Evolutionary conservation across 2,113 vertebrate species (phyloP), one percentile per base, ranked within the genome.

Genomic region (Triplophysa dalaica): DNA sequence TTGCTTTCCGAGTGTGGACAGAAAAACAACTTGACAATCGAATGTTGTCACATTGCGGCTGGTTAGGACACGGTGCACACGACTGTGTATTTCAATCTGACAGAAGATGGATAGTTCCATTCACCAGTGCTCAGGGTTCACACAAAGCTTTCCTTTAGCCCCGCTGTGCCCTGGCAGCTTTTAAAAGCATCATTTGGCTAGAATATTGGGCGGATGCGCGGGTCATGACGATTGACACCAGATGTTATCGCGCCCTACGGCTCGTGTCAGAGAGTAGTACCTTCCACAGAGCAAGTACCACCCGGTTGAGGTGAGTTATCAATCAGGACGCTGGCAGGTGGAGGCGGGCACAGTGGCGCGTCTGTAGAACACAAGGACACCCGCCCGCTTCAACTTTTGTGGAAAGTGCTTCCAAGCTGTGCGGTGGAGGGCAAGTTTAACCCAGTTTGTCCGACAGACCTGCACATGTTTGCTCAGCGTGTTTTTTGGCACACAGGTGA

Each of bases 151-250:
- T 63, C 21, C 62, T 58, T 62, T 75, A 48, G 38, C 58, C 73
- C 73, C 26, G 41, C 73, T 63, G 73, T 11, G 45, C 58, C 8
- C 73, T 75, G 73, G 73, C 73, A 63, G 73, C 22, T 12, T 75
- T 75, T 63, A 75, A 75, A 75, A 38, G 41, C 72, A 75, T 61
- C 8, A 63, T 75, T 75, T 75, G 72, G 58, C 56, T 48, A 58
- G 41, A 48, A 24, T 43, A 74, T 74, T 74, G n/a, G 21, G 56
- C 8, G 56, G 70, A 75, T 0, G 16, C 48, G 73, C 24, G 45
- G 56, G 73, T 75, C 73, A 75, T 29, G 58, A n/a, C 5, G 26
- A 12, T 63, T 29, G 41, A 75, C 58, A 26, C 41, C 58, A 48
- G 73, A 75, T 41, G 58, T 75, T 60, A 63, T 38, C 24, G 38